Percentiles rank a stretch among this genome's conserved stretches.
phyloP scores from a whole-genome alignment of 2,797 vertebrate species.

The Odontamblyopus rebecca region DNA sequence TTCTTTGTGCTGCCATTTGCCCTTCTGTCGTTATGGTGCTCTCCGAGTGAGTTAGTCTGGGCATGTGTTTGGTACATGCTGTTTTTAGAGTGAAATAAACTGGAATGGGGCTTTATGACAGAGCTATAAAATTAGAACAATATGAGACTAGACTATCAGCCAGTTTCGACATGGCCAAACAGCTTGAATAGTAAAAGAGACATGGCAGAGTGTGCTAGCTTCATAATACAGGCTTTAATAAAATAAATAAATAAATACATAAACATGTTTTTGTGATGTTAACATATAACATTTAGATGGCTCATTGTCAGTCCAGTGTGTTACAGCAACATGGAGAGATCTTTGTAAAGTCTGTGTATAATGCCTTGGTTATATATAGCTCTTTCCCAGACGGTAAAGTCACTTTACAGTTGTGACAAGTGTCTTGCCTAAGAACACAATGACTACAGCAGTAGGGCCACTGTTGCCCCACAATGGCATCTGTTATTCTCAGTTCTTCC shows the following conservation, averaged over 20 bases:
- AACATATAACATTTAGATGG: not conserved
- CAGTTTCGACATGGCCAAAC: conserved; percentile 20
- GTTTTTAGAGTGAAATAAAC: conserved; percentile 17
- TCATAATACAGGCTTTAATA: not conserved
- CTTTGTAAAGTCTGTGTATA: not conserved
- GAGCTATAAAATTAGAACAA: conserved; percentile 21
- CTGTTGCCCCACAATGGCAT: no score
- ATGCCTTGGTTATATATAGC: not conserved
- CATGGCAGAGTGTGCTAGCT: conserved; percentile 8
- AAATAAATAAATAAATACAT: not conserved
- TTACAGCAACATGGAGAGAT: not conserved
- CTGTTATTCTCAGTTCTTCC: no score
- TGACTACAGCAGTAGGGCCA: no score
- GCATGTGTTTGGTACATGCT: conserved; percentile 8
- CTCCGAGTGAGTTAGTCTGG: not conserved
- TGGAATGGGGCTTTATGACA: conserved; percentile 8
- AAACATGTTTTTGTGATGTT: not conserved
- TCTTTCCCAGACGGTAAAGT: no score
- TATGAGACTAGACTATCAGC: conserved; percentile 22
- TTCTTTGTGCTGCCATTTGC: conserved; percentile 19
- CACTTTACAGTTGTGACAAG: no score
- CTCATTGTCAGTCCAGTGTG: not conserved
- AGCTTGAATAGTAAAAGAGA: conserved; percentile 21
- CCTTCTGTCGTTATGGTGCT: conserved; percentile 9
- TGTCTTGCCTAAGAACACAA: no score